Conservation (phyloP, 2,113 vertebrate species). For the Dascyllus trimaculatus region DNA sequence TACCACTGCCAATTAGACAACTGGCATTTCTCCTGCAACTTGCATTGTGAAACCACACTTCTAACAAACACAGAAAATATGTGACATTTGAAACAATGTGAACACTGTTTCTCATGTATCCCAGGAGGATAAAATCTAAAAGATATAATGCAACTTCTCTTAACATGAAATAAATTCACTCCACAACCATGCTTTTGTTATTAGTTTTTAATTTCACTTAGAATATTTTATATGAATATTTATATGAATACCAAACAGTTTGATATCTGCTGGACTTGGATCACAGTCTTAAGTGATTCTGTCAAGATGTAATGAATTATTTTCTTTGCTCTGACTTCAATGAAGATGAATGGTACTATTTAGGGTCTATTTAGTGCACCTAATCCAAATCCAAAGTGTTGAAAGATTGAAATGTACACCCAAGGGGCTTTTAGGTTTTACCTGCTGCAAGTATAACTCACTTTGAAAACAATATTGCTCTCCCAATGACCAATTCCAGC, state of each 20-base stretch:
- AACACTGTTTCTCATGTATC: slow-evolving; percentile 25
- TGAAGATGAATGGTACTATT: neutral
- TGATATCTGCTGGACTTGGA: neutral
- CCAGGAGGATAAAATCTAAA: neutral
- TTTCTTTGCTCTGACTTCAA: neutral
- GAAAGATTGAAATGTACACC: slow-evolving; percentile 32
- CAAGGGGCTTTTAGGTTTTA: slow-evolving; percentile 45
- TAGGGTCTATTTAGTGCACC: neutral
- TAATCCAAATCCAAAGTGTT: slow-evolving; percentile 22
- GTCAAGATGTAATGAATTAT: neutral
- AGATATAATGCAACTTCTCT: neutral
- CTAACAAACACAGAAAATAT: slow-evolving; percentile 25
- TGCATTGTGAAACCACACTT: slow-evolving; percentile 47
- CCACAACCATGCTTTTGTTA: neutral
- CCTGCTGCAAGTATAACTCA: slow-evolving; percentile 54
- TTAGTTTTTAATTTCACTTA: neutral
- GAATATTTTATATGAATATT: no score
- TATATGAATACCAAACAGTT: neutral
- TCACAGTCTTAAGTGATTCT: neutral
- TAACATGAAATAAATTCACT: neutral
- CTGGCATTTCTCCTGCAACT: slow-evolving; percentile 61
- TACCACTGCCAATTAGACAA: slow-evolving; percentile 67
- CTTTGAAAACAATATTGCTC: slow-evolving; percentile 67
- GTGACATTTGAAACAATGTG: neutral
- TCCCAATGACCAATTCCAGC: slow-evolving; percentile 64